Base-by-base conservation (phyloP, 2,797 vertebrate species). In the Coregonus ussuriensis region DNA sequence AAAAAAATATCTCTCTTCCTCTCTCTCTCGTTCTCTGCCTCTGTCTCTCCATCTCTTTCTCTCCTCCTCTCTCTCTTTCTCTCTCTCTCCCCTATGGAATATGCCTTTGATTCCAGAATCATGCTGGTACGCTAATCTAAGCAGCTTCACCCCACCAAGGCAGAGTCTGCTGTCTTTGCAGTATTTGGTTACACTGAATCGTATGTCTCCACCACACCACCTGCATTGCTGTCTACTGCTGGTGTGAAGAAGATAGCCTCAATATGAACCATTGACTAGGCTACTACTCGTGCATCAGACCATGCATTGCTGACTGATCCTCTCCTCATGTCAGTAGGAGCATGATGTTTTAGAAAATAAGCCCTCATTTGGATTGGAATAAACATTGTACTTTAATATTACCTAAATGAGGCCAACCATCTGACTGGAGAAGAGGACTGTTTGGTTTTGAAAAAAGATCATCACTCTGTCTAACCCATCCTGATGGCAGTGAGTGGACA, bases 61-160 rank as follows among this genome's bases (percentile, higher is more conserved):
- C 1, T 4, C 73, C 33, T 71, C 76, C 77, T 54, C 33, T 31
- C 21, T 15, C 71, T 83, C 66, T 41, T 53, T 75, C 76, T 73
- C 75, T 76, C n/a, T 15, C 75, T 76, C 77, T 76, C 82, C 73
- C 71, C 70, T 33, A 21, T 67, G 59, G 67, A 41, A 80, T 74
- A 63, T 59, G 81, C 54, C 83, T 87, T 89, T 90, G 84, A 89
- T 86, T 87, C 72, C 15, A 51, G 72, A 81, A 68, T 72, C 83
- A 84, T 82, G 85, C 85, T 82, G 85, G 77, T 82, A 76, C 29
- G 75, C 80, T 83, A 59, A 84, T 84, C 83, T 76, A 72, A 73
- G 81, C 74, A 78, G 25, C 77, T 74, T 33, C 69, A 71, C 14
- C 15, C 37, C 62, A 79, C 77, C 74, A 74, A 72, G 56, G 31